These are phyloP conservation scores for Malaclemys terrapin DNA, from an alignment of 2,113 vertebrate genomes.

Conservation along the genomic window DNA sequence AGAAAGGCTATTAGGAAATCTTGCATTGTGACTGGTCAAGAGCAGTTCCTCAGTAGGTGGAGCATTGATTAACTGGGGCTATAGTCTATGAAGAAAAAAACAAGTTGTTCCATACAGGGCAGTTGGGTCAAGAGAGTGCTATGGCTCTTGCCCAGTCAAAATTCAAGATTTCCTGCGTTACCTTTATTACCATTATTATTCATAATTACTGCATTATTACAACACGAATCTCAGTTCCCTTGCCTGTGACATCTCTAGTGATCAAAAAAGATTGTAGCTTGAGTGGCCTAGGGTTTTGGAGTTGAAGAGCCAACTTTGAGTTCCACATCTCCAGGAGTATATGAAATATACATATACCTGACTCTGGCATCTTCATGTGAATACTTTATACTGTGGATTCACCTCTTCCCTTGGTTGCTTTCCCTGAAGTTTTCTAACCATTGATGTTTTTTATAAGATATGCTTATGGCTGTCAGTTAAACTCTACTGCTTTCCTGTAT, in stretches of 20 bases:
- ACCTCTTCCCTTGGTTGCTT: neutral
- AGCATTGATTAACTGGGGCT: neutral
- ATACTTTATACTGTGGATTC: neutral
- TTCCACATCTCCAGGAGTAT: neutral
- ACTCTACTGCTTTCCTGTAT: neutral
- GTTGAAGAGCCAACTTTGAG: neutral
- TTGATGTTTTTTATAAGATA: neutral
- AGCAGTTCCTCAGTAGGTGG: neutral
- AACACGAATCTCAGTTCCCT: neutral
- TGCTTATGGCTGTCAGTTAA: neutral
- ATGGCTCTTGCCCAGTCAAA: fast-evolving
- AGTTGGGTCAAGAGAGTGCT: constrained; percentile 3
- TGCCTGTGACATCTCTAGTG: neutral
- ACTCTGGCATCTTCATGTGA: neutral
- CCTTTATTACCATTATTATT: neutral
- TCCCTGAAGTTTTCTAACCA: constrained; percentile 13
- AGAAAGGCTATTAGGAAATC: neutral
- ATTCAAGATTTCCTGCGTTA: neutral
- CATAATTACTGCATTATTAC: neutral
- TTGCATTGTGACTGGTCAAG: neutral
- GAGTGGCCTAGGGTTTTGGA: neutral
- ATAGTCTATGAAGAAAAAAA: neutral
- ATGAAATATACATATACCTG: neutral
- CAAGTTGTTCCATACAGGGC: neutral
- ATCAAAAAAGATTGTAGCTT: neutral